A percentile compares a stretch with the other conserved stretches of the same genome.
phyloP scores from a whole-genome alignment of 53 echinoderm and acorn worm genomes.

The Echinometra lucunter region DNA sequence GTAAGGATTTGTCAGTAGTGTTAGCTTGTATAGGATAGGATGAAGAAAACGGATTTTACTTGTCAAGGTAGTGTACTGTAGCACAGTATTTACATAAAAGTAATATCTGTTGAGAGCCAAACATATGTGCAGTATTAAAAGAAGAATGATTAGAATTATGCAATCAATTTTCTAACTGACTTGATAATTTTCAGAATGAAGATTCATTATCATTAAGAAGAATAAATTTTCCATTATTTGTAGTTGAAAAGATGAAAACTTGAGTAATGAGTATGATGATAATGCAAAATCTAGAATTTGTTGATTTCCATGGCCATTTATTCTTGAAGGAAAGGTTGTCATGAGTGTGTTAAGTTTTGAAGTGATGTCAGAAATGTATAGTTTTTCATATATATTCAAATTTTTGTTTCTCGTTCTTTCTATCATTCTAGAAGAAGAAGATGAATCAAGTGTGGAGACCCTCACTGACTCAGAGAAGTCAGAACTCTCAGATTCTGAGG shows the following conservation, averaged over 20 bases:
- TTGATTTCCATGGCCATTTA: neutral
- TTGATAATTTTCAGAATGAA: neutral
- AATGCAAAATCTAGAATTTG: too few relatives aligned
- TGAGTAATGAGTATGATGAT: neutral
- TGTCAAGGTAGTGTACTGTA: neutral
- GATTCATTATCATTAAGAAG: neutral
- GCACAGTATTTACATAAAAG: too few relatives aligned
- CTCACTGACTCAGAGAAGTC: slow-evolving; percentile 72
- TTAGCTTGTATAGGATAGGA: neutral
- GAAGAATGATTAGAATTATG: neutral
- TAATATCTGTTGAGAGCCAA: too few relatives aligned
- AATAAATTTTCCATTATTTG: too few relatives aligned
- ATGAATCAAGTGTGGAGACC: slow-evolving; percentile 61
- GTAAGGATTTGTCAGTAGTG: neutral
- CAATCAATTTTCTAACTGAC: too few relatives aligned
- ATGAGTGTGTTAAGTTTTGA: neutral
- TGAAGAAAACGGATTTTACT: neutral
- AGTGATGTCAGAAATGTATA: neutral
- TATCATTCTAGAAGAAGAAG: slow-evolving; percentile 34
- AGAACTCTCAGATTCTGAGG: slow-evolving; percentile 82
- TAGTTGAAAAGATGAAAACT: too few relatives aligned
- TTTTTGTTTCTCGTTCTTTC: neutral
- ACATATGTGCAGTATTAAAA: neutral
- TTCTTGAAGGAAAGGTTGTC: neutral
- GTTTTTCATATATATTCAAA: too few relatives aligned